These are phyloP conservation scores for Cephus runcator DNA, from an alignment of 2,888 invertebrate genomes.

Conservation along the genomic window DNA sequence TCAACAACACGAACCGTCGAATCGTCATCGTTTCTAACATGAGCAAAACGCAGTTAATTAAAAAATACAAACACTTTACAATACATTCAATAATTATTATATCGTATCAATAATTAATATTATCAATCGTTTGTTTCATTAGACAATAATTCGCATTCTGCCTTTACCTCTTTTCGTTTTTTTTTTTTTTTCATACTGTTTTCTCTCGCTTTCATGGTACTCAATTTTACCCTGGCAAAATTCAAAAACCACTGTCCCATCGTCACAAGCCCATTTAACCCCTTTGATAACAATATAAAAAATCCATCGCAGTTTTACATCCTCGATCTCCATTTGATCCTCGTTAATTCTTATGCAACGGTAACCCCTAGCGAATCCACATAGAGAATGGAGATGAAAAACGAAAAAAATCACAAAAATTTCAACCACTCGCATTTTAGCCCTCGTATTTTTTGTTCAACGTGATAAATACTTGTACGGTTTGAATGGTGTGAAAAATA, in stretches of 20 bases:
- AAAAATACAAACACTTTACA: constrained; percentile 54
- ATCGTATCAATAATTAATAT: constrained; percentile 30
- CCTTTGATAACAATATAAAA: neutral
- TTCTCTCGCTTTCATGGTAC: neutral
- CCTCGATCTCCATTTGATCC: neutral
- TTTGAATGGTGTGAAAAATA: neutral
- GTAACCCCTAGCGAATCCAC: neutral
- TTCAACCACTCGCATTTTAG: neutral
- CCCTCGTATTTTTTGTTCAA: neutral
- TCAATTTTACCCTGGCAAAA: neutral
- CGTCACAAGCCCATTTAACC: neutral
- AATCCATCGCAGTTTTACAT: neutral
- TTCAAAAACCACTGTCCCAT: neutral
- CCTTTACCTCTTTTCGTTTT: neutral
- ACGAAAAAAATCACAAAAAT: neutral
- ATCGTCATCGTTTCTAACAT: constrained; percentile 32
- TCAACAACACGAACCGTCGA: constrained; percentile 35
- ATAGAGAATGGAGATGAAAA: neutral
- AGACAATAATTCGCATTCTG: constrained; percentile 19
- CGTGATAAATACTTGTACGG: neutral
- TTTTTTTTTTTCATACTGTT: neutral
- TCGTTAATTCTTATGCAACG: neutral
- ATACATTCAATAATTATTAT: constrained; percentile 35
- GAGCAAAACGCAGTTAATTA: constrained; percentile 55
- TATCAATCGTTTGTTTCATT: constrained; percentile 25